Evolutionary conservation across 2,797 vertebrate genomes (phyloP), one percentile per base, ranked within the genome.

Genomic region (Hafferia zeledoni): DNA sequence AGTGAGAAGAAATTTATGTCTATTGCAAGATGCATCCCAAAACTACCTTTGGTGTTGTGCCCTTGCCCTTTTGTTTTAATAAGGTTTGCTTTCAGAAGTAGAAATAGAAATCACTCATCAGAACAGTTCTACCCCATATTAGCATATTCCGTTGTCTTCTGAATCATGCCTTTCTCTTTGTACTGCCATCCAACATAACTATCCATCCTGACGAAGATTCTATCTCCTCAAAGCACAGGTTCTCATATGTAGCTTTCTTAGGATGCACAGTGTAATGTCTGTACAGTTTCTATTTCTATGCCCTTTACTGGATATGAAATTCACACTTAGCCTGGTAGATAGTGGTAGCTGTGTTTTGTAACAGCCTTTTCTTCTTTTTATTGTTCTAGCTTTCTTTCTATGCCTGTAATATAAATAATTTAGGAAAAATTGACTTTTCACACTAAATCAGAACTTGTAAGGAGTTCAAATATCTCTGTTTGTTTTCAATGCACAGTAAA

Each of bases 241-340:
- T 74, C 19, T 30, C 8, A 18, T 8, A 4, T 0, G 1, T 5
- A 31, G 41, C 19, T 56, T 75, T n/a, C 18, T 56, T 8, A 50
- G 56, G 23, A 41, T 41, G 11, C 0, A 0, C 30, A 33, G 6
- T 0, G 27, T 31, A 78, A 60, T 4, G 9, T 4, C 7, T 3
- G 6, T 13, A 41, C 7, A 37, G 6, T 74, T 56, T 56, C 16
- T 37, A 19, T 78, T 70, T 35, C 39, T 53, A 2, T 46, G 57
- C 3, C 24, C 7, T 55, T 63, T 60, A 27, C 19, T 49, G 16
- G 4, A 8, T 24, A 28, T 20, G 11, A 85, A 65, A 31, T 20
- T 33, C 31, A 46, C 3, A 5, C 14, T 64, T 68, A 15, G 23
- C n/a, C 10, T 65, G 27, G 6, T 39, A 47, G 20, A 30, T 0